Evolutionary conservation across 2,888 invertebrate genomes (phyloP).

Genomic region (Anticlea derivata): DNA sequence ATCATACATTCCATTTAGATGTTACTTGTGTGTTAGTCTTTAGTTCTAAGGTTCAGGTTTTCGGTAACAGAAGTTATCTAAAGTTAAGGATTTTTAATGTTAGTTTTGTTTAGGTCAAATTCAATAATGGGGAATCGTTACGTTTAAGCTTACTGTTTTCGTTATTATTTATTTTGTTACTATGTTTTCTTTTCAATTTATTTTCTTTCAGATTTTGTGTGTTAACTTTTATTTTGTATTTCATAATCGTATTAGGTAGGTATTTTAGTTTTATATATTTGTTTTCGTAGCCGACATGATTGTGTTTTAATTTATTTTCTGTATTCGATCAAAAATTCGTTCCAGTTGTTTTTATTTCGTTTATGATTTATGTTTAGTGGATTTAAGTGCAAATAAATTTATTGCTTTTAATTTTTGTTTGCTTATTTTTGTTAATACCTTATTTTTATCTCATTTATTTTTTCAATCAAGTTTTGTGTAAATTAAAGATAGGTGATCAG

Average conservation of each 20-base stretch:
- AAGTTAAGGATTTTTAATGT: constrained; percentile 21
- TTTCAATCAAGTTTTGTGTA: not conserved
- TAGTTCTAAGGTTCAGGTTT: constrained; percentile 30
- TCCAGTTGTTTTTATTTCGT: constrained; percentile 84
- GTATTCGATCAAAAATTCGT: constrained; percentile 61
- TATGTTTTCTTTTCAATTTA: constrained; percentile 63
- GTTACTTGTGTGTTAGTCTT: constrained; percentile 33
- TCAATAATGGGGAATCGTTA: constrained; percentile 78
- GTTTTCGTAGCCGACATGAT: constrained; percentile 50
- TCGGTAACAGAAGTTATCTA: constrained; percentile 13
- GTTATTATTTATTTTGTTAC: constrained; percentile 79
- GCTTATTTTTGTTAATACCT: constrained; percentile 48
- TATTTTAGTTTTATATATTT: constrained; percentile 49
- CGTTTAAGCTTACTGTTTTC: constrained; percentile 79
- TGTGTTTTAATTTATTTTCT: constrained; percentile 50
- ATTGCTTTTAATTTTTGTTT: constrained; percentile 72
- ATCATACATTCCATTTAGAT: constrained; percentile 60
- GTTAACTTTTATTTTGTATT: constrained; percentile 50
- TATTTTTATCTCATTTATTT: too few relatives aligned
- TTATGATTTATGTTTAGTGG: constrained; percentile 74
- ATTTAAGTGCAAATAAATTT: constrained; percentile 78
- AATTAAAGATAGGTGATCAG: too few relatives aligned
- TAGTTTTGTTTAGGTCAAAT: constrained; percentile 45
- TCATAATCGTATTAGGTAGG: constrained; percentile 33
- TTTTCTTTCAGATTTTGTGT: constrained; percentile 62